A percentile compares a stretch with the other conserved stretches of the same genome.
Conservation (phyloP, 2,113 vertebrate genomes). For the Enhydra lutris region DNA sequence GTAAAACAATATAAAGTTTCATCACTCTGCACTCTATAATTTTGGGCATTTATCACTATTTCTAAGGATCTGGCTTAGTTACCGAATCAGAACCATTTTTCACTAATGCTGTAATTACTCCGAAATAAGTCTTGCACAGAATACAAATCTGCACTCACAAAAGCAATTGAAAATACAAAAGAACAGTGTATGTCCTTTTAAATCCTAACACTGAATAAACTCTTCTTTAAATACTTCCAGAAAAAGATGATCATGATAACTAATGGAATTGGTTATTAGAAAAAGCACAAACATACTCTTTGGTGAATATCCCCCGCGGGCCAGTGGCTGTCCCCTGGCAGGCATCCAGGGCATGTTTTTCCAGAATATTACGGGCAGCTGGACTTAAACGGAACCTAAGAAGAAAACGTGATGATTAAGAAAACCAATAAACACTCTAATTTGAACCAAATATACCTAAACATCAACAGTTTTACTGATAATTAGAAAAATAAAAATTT, state of each 20-base stretch:
- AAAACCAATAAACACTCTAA: conserved; percentile 42
- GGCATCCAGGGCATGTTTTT: conserved; percentile 88
- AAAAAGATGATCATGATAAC: conserved; percentile 24
- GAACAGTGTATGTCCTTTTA: not conserved
- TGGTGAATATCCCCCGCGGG: conserved; percentile 94
- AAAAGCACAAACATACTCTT: conserved; percentile 88
- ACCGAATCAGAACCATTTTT: conserved; percentile 37
- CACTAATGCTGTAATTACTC: conserved; percentile 33
- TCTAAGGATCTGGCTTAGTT: conserved; percentile 27
- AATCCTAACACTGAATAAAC: conserved; percentile 30
- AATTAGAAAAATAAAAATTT: conserved; percentile 6
- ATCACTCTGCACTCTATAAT: not conserved
- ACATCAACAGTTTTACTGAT: conserved; percentile 10
- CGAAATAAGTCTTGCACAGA: not conserved
- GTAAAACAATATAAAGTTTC: conserved; percentile 11
- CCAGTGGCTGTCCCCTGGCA: conserved; percentile 87
- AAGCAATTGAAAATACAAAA: conserved; percentile 60
- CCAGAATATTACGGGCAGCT: conserved; percentile 94
- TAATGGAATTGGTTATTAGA: not conserved
- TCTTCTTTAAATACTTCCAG: conserved; percentile 45
- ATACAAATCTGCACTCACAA: conserved; percentile 40
- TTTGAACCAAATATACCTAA: conserved; percentile 4
- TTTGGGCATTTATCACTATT: conserved; percentile 39
- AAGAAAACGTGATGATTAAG: conserved; percentile 42
- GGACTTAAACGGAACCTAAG: conserved; percentile 93